Base-by-base conservation (phyloP, 1,140 invertebrate genomes). In the Zaprionus camerounensis region DNA sequence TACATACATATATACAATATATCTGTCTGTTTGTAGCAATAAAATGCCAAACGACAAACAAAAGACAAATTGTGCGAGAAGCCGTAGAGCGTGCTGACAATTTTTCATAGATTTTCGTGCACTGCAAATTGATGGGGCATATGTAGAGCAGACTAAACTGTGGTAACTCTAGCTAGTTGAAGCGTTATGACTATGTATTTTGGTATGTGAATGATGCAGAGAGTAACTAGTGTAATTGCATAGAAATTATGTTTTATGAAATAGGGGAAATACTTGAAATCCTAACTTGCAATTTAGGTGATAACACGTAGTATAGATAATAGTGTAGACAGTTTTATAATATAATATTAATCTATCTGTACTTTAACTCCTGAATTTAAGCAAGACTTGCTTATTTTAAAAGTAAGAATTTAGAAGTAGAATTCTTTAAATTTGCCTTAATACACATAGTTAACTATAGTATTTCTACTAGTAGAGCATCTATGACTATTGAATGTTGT, bases 21-120 rank as follows among this genome's bases (percentile, higher is more conserved):
- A 34, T 49, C 15, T 67, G 20, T 67, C 26, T 57, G 41, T 46
- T 28, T 57, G n/a, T 26, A 13, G 22, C 76, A 68, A 84, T 70
- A 81, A 78, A 72, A 82, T 76, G 72, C 61, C 36, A 65, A 44
- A 58, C 53, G 46, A 82, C 34, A 82, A 76, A 71, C 73, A 87
- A 88, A 79, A 81, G 81, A 84, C 85, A 88, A 81, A 84, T 88
- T 75, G 65, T 71, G 38, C 53, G 64, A 22, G 46, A 11, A 24
- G 68, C 68, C 58, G 55, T 58, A 67, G 59, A 74, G 72, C 74
- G 53, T 79, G 78, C 66, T 76, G 84, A 81, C 75, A 81, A 74
- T 79, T 78, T 83, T 80, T 80, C 68, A 81, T 65, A 76, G 49
- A 73, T 61, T 76, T 78, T 64, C 31, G 51, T 57, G 41, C 57